Base-by-base conservation (phyloP, 2,888 invertebrate species). In the Erebia epiphron region DNA sequence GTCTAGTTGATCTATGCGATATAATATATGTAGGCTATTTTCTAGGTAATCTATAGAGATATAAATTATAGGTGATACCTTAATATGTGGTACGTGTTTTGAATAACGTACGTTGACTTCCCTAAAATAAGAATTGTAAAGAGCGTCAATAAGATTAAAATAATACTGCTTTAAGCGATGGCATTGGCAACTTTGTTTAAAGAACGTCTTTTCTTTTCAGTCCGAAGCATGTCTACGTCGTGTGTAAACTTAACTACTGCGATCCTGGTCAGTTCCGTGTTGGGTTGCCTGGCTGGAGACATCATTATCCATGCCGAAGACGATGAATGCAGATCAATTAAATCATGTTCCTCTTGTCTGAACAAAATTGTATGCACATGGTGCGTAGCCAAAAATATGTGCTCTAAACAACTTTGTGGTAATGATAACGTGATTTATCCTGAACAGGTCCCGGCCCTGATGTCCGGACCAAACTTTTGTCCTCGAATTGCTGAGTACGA, bases 361-460 rank as follows among this genome's bases (percentile, higher is more conserved):
- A 74, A 78, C 14, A 82, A 84, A 70, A 83, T 76, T 71, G 78
- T 75, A 63, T 91, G 90, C 73, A 83, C 83, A 4, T 91, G 90
- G 89, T 90, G 90, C 68, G 88, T 90, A n/a, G 87, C 86, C 41
- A 89, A 90, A 75, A 89, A 86, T 76, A 81, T 83, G 74, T 90
- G 91, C 69, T 88, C 89, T 2, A 83, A 84, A 70, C 85, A 89
- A 71, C 81, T 83, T 62, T 90, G 90, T 72, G 90, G 89, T 11
- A 88, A 88, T 73, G 90, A 89, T 77, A 90, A 89, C 73, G 80
- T 87, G n/a, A 89, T 91, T 73, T 89, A 83, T 76, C 86, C 90
- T 14, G 78, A 81, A 74, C 78, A 83, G 68, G 76, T 83, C 26
- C 75, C 79, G 1, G 87, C 89, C 11, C 79, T 91, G 66, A 82